A percentile compares a stretch with the other conserved stretches of the same genome.
phyloP scores from a whole-genome alignment of 1,140 invertebrate genomes.

The Cotesia chilonis region DNA sequence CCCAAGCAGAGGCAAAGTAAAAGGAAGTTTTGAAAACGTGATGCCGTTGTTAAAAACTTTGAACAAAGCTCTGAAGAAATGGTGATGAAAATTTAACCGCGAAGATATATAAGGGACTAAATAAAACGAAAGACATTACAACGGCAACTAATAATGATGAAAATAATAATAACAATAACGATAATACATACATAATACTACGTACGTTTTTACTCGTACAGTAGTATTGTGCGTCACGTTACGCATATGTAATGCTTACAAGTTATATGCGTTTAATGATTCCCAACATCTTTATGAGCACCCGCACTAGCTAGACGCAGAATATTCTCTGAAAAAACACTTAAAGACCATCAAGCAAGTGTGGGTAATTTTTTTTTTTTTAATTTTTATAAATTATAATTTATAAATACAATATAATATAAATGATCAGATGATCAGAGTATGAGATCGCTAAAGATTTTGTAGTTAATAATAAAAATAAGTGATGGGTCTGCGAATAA shows the following conservation, averaged over 20 bases:
- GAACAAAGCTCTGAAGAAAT: constrained; percentile 30
- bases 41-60: constrained; percentile 36
- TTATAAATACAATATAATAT: neutral
- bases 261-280: constrained; percentile 41
- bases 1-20: constrained; percentile 32
- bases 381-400: neutral
- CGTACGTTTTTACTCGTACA: neutral
- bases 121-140: neutral
- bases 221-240: constrained; percentile 28
- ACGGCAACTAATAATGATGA: neutral
- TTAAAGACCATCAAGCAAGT: too few species aligned
- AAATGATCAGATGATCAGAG: neutral
- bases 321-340: constrained; percentile 1
- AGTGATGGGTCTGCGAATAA: constrained; percentile 19
- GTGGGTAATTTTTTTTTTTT: neutral
- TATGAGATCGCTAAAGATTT: neutral
- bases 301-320: neutral
- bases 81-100: constrained; percentile 28
- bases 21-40: constrained; percentile 40
- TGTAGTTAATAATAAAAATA: constrained; percentile 30
- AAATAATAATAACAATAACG: too few species aligned
- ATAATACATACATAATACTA: too few species aligned
- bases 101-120: constrained; percentile 25
- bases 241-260: constrained; percentile 40
- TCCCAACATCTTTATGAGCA: constrained; percentile 20